These are phyloP conservation scores for Cydia amplana DNA, from an alignment of 1,140 invertebrate genomes.

Conservation along the genomic window DNA sequence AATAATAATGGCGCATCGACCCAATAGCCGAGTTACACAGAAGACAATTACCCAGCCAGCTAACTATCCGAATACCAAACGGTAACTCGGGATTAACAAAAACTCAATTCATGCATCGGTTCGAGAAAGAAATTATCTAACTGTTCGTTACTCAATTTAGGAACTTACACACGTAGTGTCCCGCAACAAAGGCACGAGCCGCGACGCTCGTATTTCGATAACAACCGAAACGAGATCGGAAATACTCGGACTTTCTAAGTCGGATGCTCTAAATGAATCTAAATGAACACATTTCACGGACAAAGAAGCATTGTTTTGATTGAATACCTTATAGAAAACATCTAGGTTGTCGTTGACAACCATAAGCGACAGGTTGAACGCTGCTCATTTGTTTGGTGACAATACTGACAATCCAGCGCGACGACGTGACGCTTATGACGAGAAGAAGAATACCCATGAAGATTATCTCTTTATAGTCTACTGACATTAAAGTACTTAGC, in stretches of 20 bases:
- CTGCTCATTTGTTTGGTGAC: conserved; percentile 7
- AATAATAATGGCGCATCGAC: conserved; percentile 37
- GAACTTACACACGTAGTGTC: conserved; percentile 44
- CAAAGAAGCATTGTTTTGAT: conserved; percentile 25
- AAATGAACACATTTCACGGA: conserved; percentile 20
- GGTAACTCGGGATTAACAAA: conserved; percentile 51
- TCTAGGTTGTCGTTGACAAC: neutral
- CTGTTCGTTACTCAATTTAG: conserved; percentile 56
- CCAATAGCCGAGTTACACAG: conserved; percentile 46
- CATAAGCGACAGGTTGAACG: conserved; percentile 6
- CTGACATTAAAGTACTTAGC: conserved; percentile 1
- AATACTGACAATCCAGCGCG: conserved; percentile 10
- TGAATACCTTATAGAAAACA: conserved; percentile 23
- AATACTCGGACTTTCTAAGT: conserved; percentile 43
- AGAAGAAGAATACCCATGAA: neutral
- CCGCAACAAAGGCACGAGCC: conserved; percentile 45
- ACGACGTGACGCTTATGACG: neutral
- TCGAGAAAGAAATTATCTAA: conserved; percentile 55
- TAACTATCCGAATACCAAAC: conserved; percentile 41
- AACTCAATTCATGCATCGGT: conserved; percentile 48
- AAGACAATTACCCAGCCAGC: conserved; percentile 43
- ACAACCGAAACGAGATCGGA: conserved; percentile 43
- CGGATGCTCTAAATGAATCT: conserved; percentile 14
- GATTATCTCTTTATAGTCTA: conserved; percentile 17
- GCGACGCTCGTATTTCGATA: conserved; percentile 42